A percentile compares a stretch with the other conserved stretches of the same genome.
phyloP scores from a whole-genome alignment of 2,797 vertebrate species.

The Brachymystax lenok region DNA sequence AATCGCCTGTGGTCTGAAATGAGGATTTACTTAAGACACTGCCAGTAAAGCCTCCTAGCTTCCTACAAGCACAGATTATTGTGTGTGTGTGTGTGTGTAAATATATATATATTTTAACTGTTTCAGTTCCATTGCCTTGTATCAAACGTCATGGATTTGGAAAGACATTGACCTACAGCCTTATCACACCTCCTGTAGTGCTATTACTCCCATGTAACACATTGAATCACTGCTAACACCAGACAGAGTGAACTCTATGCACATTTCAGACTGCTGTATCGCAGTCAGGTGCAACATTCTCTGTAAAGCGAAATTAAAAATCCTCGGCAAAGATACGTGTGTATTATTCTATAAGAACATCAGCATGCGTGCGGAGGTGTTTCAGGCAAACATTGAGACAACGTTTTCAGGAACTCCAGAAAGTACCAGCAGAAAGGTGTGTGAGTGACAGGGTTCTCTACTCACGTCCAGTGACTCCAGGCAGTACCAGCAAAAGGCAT shows the following conservation, averaged over 20 bases:
- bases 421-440: constrained; percentile 81
- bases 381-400: no score
- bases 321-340: no score
- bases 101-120: background rate
- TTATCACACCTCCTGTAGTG: background rate
- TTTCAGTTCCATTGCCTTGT: background rate
- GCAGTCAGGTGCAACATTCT: no score
- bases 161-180: background rate
- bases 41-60: background rate
- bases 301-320: no score
- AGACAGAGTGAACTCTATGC: no score
- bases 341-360: no score
- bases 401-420: constrained; percentile 87
- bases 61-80: constrained; percentile 5
- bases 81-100: no score
- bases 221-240: no score
- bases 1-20: constrained; percentile 22
- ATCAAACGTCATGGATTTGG: background rate
- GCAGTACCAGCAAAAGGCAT: constrained; percentile 99
- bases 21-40: constrained; percentile 43
- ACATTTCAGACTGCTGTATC: no score
- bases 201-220: background rate
- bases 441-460: no score
- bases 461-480: constrained; percentile 98
- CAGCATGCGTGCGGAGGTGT: background rate